phyloP scores from a whole-genome alignment of 1,140 invertebrate species.

The Lucilia cuprina region DNA sequence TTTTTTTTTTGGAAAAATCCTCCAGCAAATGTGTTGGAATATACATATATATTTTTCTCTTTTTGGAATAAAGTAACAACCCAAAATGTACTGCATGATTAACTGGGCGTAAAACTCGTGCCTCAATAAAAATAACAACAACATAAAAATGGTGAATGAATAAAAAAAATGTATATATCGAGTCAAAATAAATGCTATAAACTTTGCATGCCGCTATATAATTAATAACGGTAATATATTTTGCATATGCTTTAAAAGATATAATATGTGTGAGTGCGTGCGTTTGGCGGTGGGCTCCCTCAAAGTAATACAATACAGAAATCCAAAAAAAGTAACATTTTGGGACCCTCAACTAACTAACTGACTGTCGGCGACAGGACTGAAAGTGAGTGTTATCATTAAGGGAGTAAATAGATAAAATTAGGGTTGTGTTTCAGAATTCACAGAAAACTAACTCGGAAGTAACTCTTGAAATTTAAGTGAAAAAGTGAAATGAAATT shows the following conservation, averaged over 20 bases:
- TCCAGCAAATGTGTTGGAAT: neutral
- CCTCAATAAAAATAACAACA: neutral
- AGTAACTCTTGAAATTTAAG: too few species aligned
- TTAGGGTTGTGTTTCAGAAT: too few species aligned
- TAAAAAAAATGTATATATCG: neutral
- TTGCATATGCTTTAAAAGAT: constrained; percentile 22
- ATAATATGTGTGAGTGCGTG: neutral
- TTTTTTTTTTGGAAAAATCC: neutral
- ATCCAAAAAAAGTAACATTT: neutral
- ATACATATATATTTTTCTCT: too few species aligned
- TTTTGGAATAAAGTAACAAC: neutral
- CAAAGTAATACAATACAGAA: neutral
- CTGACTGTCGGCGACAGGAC: neutral
- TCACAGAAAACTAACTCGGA: too few species aligned
- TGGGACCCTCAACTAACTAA: neutral
- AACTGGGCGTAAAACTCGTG: constrained; percentile 32
- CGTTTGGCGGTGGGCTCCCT: neutral
- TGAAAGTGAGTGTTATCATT: too few species aligned
- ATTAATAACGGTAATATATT: constrained; percentile 37
- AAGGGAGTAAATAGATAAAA: too few species aligned
- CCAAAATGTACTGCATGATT: constrained; percentile 17
- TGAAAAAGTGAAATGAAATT: too few species aligned
- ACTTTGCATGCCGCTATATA: constrained; percentile 36
- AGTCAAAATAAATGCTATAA: constrained; percentile 33
- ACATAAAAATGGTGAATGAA: neutral